Evolutionary conservation across 2,113 vertebrate species (phyloP), one percentile per base, ranked within the genome.

Genomic region (Phocoena phocoena): DNA sequence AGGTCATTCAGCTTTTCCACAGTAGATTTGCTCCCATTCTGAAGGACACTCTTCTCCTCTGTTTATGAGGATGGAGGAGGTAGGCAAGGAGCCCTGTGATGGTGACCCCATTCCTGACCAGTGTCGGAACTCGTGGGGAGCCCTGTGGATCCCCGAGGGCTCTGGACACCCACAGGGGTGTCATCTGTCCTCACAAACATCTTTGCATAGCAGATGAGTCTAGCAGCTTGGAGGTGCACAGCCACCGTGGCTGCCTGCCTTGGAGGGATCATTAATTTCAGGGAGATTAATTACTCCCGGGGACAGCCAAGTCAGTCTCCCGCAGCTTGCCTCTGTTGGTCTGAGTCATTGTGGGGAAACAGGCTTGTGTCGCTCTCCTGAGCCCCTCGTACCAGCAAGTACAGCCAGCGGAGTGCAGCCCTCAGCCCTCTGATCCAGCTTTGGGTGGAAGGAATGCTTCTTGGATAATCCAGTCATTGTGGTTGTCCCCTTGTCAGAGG

Each of bases 191-290:
- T 41, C 31, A 28, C 50, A 63, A 82, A 77, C 33, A 18, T 82
- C 67, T 80, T 93, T 47, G 15, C 26, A 74, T 36, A 53, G 63
- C 85, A 62, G 58, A 60, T 4, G 62, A 81, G 79, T 53, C 62
- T 76, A 68, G 63, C 80, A 7, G 67, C 88, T 70, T 63, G 28
- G 25, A 63, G 21, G n/a, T 11, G 3, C 50, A 76, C 67, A 47
- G 79, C 73, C 58, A 36, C 74, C 68, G 68, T 13, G 8, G 81
- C 63, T 20, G 80, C 53, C 83, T 53, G 93, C 44, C 63, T 91
- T 41, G n/a, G 31, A 67, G 65, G n/a, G 76, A 47, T 58, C 71
- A 26, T 95, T 73, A 58, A 70, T 92, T 93, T 82, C 67, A 71
- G n/a, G 26, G 83, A 88, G 90, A 95, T 60, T 81, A 63, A 81